Evolutionary conservation across 2,888 invertebrate species (phyloP), one percentile per base, ranked within the genome.

Genomic region (Leucozona laternaria): DNA sequence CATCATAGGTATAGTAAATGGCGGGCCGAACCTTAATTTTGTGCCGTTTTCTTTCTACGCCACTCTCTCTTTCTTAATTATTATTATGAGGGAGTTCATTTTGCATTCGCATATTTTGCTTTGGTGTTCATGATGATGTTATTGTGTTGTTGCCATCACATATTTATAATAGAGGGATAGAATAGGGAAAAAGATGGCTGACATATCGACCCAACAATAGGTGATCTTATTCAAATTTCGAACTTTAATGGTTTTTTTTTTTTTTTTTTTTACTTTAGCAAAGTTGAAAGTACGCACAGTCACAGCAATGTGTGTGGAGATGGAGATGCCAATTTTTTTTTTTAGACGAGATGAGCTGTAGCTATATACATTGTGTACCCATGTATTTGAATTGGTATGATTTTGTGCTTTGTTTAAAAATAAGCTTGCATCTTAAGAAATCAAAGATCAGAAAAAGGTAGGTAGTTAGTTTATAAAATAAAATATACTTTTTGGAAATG

Each of bases 41-140:
- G 48, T 73, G 50, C 72, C 50, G 25, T 79, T 83, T 79, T 57
- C 50, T 57, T 84, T 83, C 20, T 43, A 53, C 50, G 45, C 31
- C 48, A 79, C 60, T 57, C 45, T 83, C 78, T 76, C 76, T 70
- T 57, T 62, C 64, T 71, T 57, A 73, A 64, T 75, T 75, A 79
- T 79, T 79, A 64, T 75, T 75, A 79, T 79, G 83, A 76, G 75
- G 79, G 83, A 79, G 83, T 84, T 79, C 60, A 34, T 70, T 76
- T 64, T 79, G 68, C 68, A 68, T 83, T 83, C 55, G 75, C 70
- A 83, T 79, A 62, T 73, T 73, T 66, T n/a, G 31, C 50, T 79
- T 70, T 79, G 5, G 28, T 31, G 37, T 75, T 22, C 50, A n/a
- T n/a, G 10, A 11, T 40, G 43, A 5, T 77, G 34, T 45, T 34